Conservation (phyloP, 2,888 invertebrate species). For the Agrochola circellaris region DNA sequence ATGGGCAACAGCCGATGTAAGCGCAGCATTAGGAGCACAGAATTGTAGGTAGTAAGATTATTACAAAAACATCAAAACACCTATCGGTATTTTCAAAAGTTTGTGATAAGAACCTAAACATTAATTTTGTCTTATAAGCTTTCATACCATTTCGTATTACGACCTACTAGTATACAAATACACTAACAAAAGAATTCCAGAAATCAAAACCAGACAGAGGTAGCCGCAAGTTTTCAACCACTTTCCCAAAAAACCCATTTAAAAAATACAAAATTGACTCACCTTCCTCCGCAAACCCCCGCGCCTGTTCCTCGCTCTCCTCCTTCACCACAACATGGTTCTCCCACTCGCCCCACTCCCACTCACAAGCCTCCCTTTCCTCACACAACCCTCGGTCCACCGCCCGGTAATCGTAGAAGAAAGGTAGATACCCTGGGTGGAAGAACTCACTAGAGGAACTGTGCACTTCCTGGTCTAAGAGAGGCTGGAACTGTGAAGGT, state of each 20-base stretch:
- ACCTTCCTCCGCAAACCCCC: conserved; percentile 80
- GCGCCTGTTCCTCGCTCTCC: conserved; percentile 72
- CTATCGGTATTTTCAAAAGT: no score
- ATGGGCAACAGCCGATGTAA: no score
- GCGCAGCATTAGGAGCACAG: no score
- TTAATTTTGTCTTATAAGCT: no score
- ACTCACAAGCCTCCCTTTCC: conserved; percentile 59
- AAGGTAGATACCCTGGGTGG: conserved; percentile 75
- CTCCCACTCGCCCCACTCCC: conserved; percentile 76
- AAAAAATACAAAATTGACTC: conserved; percentile 30
- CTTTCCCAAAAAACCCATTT: neutral
- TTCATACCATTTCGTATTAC: no score
- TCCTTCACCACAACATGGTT: conserved; percentile 77
- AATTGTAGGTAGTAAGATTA: no score
- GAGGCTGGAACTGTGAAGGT: conserved; percentile 50
- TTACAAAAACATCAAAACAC: no score
- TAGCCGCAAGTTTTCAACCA: neutral
- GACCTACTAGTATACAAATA: no score
- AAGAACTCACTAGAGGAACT: conserved; percentile 65
- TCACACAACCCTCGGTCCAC: conserved; percentile 67
- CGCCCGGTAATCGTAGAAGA: conserved; percentile 78
- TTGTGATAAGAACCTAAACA: neutral
- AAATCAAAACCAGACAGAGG: neutral
- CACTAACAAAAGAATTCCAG: no score
- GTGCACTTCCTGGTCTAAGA: conserved; percentile 54